Conservation (phyloP, 2,113 vertebrate genomes). For the pig (Sus scrofa) region T2T-Sscrofa CM000821.6:17044501-17045000, state of each 20-base stretch:
- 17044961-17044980: too few species aligned
- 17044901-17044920: neutral
- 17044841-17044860: neutral
- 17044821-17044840: too few species aligned
- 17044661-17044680: neutral
- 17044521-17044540: neutral
- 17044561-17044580: neutral
- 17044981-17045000: too few species aligned
- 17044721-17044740: neutral
- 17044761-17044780: neutral
- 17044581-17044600: neutral
- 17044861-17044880: neutral
- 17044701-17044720: neutral
- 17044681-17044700: neutral
- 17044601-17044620: neutral
- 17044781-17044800: rapidly evolving
- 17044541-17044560: neutral
- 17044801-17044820: rapidly evolving
- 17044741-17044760: neutral
- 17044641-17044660: neutral
- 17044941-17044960: neutral
- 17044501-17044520: neutral
- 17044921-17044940: neutral
- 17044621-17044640: neutral
- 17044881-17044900: neutral